These are phyloP conservation scores for Bilobella aurantiaca DNA, from an alignment of 1,140 invertebrate species.

Conservation along the genomic window DNA sequence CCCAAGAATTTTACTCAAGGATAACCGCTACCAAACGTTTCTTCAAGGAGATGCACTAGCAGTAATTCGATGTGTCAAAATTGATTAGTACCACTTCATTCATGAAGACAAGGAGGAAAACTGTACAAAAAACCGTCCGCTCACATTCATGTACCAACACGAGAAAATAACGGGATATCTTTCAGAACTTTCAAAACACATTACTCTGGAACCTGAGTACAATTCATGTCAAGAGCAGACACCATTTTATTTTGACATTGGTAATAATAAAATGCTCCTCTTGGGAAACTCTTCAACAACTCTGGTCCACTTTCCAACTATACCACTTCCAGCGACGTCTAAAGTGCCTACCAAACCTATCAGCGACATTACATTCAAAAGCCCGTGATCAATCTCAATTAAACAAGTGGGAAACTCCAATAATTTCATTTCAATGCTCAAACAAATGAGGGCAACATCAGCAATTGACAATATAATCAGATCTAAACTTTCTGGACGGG, in stretches of 20 bases:
- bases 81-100: not conserved
- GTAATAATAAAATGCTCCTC: not conserved
- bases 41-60: not conserved
- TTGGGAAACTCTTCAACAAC: not conserved
- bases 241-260: not conserved
- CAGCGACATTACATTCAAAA: not conserved
- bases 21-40: not conserved
- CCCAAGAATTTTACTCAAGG: not conserved
- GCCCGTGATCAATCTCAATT: not conserved
- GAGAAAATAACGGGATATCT: not conserved
- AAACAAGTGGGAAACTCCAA: not conserved
- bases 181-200: not conserved
- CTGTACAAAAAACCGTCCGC: not conserved
- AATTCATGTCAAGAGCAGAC: not conserved
- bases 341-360: not conserved
- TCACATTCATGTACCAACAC: not conserved
- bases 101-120: not conserved
- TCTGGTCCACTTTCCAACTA: not conserved
- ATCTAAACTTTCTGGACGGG: not conserved
- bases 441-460: not conserved
- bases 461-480: not conserved
- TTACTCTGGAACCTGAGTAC: not conserved
- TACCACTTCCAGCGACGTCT: not conserved
- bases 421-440: not conserved
- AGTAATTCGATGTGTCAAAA: not conserved